Conservation (phyloP, 2,113 vertebrate species). For the Poecile atricapillus region DNA sequence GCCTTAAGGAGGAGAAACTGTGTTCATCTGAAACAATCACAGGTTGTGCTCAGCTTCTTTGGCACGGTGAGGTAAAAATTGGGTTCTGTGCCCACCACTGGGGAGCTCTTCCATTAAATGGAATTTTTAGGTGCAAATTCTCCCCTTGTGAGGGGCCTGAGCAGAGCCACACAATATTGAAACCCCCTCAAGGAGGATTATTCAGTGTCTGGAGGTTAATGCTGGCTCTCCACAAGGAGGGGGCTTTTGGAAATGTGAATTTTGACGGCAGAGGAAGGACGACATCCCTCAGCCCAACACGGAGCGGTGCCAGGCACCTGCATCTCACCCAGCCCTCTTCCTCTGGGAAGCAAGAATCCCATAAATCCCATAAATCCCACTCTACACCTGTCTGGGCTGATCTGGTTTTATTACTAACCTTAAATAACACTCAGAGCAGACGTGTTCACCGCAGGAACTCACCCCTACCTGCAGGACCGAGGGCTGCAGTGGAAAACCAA, state of each 20-base stretch:
- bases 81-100: neutral
- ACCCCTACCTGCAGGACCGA: neutral
- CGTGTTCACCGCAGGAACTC: neutral
- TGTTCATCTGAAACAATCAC: neutral
- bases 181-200: neutral
- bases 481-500: neutral
- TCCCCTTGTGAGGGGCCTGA: neutral
- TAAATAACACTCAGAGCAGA: neutral
- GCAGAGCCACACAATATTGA: neutral
- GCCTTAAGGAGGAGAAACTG: neutral
- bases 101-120: neutral
- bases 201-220: neutral
- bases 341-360: neutral
- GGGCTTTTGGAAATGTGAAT: neutral
- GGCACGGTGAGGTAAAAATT: neutral
- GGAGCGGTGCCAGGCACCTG: neutral
- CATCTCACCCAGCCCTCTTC: neutral
- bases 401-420: neutral
- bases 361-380: neutral
- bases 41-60: neutral
- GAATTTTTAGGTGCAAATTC: neutral
- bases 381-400: neutral
- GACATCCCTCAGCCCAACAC: rapidly evolving
- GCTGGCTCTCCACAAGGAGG: neutral
- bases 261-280: neutral